Evolutionary conservation across 2,113 vertebrate species (phyloP).

Genomic region (Clarias gariepinus): DNA sequence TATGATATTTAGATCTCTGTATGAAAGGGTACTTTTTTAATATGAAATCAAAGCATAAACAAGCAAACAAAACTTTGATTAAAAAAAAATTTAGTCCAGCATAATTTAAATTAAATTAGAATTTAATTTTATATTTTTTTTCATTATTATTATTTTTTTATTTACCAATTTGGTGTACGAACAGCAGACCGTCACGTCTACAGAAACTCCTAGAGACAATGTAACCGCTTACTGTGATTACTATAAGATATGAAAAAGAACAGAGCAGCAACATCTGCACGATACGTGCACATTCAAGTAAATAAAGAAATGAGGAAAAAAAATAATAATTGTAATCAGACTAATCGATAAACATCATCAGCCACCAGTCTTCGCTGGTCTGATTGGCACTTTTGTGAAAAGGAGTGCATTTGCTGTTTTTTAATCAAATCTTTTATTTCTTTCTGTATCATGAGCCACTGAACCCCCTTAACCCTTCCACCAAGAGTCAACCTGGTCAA

Average conservation of each 20-base stretch:
- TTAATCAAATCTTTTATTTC: not conserved
- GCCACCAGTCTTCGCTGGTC: constrained; percentile 78
- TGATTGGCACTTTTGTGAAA: constrained; percentile 83
- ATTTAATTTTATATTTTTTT: constrained; percentile 31
- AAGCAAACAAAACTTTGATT: constrained; percentile 32
- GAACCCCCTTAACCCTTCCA: constrained; percentile 1
- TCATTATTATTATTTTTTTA: constrained; percentile 14
- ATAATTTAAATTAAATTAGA: constrained; percentile 51
- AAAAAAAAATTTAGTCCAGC: constrained; percentile 52
- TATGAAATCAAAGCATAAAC: constrained; percentile 22
- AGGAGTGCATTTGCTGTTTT: constrained; percentile 71
- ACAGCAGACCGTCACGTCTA: constrained; percentile 67
- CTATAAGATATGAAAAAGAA: constrained; percentile 74
- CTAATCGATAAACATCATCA: constrained; percentile 67
- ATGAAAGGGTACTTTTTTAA: constrained; percentile 2
- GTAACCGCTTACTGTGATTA: constrained; percentile 60
- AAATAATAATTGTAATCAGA: constrained; percentile 65
- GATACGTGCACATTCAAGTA: constrained; percentile 81
- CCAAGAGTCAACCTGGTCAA: constrained; percentile 31
- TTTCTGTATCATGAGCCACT: constrained; percentile 50
- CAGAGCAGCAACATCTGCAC: constrained; percentile 81
- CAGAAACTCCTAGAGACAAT: constrained; percentile 66
- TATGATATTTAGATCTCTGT: constrained; percentile 4
- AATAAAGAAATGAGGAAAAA: constrained; percentile 66
- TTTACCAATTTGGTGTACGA: constrained; percentile 67